Percentiles rank a stretch among this genome's conserved stretches.
These are phyloP conservation scores for Karalla daura DNA, from an alignment of 2,797 vertebrate species.

Conservation along the genomic window DNA sequence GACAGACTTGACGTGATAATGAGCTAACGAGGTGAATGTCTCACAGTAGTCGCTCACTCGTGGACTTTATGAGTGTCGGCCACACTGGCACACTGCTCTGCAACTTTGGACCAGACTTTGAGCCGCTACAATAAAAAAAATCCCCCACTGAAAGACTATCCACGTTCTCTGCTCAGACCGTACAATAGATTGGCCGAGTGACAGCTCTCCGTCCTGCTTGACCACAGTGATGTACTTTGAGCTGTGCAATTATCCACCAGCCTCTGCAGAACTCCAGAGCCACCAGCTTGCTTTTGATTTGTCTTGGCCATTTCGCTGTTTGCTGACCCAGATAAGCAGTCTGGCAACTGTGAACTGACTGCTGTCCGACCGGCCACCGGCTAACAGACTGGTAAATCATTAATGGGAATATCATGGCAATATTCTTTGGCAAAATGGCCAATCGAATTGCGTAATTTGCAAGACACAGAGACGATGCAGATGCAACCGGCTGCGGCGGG, in stretches of 20 bases:
- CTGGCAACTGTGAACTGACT: neutral
- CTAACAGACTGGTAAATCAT: constrained; percentile 10
- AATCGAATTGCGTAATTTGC: too few relatives aligned
- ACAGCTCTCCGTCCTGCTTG: neutral
- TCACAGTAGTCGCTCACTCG: constrained; percentile 3
- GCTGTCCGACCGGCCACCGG: constrained; percentile 10
- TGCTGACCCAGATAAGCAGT: constrained; percentile 40
- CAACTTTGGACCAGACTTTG: constrained; percentile 22
- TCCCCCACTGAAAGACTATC: neutral
- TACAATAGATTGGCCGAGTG: constrained; percentile 1
- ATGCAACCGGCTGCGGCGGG: too few relatives aligned
- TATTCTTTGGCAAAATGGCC: neutral
- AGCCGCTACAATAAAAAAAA: constrained; percentile 10
- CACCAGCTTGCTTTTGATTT: neutral
- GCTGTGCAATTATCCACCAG: neutral
- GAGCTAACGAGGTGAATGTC: constrained; percentile 20
- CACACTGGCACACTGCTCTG: constrained; percentile 7
- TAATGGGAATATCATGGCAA: neutral
- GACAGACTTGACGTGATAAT: neutral
- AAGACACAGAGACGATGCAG: too few relatives aligned
- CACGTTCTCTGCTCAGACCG: constrained; percentile 25
- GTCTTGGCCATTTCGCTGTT: neutral
- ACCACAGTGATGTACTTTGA: neutral
- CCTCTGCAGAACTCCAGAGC: neutral
- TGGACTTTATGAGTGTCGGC: constrained; percentile 28